Base-by-base conservation (phyloP, 1,140 invertebrate species). In the Macrobrachium nipponense region DNA sequence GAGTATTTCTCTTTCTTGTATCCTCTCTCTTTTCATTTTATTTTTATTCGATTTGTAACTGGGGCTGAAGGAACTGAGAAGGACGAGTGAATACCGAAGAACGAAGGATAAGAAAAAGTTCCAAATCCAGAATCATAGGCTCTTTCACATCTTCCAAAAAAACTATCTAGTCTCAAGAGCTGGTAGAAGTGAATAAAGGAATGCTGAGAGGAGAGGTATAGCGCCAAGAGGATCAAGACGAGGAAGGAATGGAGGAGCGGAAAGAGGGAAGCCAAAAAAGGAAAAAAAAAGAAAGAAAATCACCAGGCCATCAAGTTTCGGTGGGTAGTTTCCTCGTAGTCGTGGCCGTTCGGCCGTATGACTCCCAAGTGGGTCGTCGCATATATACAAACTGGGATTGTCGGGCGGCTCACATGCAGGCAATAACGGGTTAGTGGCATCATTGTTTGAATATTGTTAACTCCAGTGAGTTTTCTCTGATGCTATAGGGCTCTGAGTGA, bases 351-450 rank as follows among this genome's bases (percentile, higher is more conserved):
- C 27, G 51, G 1, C 77, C 0, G n/a, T 18, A 86, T 77, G 84
- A 86, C 58, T 86, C 84, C 84, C 84, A 64, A 17, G 77, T 64
- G 75, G 77, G 18, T 58, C 84, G 78, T 86, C 68, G 66, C 62
- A 79, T 23, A 62, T 80, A 86, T 73, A 86, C 84, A 80, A 86
- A 78, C 76, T 60, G 62, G 59, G 20, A 62, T 75, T 44, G n/a
- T 51, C 81, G 10, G 36, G 36, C 59, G 23, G 61, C 23, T 58
- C 18, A 61, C 83, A 60, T 62, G 62, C 62, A 68, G 44, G 83
- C 83, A 64, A 85, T 85, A 85, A 85, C 76, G 83, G 83, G 83
- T 85, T 85, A 85, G 83, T 85, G 77, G 83, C 64, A 66, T 85
- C 83, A 85, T 85, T 85, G 83, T 64, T 51, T 79, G 76, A 85